Conservation (phyloP, 2,797 vertebrate species). For the Alfaro cultratus region DNA sequence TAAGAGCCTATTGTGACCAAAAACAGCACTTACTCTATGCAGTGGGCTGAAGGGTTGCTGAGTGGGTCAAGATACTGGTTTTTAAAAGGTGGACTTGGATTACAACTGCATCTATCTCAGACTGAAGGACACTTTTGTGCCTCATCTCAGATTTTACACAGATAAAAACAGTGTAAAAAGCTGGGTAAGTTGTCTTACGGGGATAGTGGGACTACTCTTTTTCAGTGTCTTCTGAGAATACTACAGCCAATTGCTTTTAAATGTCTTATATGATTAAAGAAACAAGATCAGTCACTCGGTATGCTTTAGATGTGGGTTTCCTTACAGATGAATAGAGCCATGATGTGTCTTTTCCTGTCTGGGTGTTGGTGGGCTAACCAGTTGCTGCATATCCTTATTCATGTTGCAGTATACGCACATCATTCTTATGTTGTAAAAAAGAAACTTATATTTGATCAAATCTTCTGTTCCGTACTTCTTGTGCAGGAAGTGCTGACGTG, state of each 20-base stretch:
- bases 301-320: conserved; percentile 10
- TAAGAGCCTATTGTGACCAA: conserved; percentile 61
- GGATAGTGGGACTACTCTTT: neutral
- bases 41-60: conserved; percentile 13
- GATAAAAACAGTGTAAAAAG: neutral
- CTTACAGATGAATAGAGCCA: conserved; percentile 8
- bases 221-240: conserved; percentile 3
- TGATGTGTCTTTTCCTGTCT: conserved; percentile 1
- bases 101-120: conserved; percentile 15
- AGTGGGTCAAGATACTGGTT: conserved; percentile 9
- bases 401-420: neutral
- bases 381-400: neutral
- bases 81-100: conserved; percentile 15
- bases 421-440: neutral
- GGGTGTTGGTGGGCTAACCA: neutral
- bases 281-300: neutral
- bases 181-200: neutral
- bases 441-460: neutral
- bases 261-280: conserved; percentile 15
- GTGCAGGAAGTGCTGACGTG: neutral
- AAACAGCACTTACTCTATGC: conserved; percentile 31
- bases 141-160: conserved; percentile 13
- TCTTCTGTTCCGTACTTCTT: neutral
- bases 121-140: conserved; percentile 2
- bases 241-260: conserved; percentile 9